Percentiles rank a stretch among this genome's conserved stretches.
Conservation (phyloP, 2,113 vertebrate species). For the Accipiter virgatus region DNA sequence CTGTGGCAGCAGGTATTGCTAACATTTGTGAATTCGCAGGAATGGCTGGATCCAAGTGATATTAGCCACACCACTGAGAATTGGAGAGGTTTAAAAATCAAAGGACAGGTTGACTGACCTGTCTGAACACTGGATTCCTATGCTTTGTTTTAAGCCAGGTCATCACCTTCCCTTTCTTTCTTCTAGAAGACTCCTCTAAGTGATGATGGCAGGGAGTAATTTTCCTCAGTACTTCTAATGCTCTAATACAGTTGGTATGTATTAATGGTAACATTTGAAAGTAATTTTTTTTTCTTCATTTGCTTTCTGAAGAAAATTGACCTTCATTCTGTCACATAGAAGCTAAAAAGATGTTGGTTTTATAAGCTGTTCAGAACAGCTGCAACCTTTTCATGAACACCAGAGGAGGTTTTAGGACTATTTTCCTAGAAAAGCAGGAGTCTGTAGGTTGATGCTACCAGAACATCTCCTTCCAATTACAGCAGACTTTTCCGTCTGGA, state of each 20-base stretch:
- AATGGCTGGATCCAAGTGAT: not conserved
- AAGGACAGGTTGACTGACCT: not conserved
- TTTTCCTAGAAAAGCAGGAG: slow-evolving; percentile 32
- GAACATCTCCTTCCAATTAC: slow-evolving; percentile 37
- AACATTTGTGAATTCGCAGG: not conserved
- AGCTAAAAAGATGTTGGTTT: not conserved
- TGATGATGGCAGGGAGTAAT: not conserved
- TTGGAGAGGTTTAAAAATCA: not conserved
- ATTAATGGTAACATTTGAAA: not conserved
- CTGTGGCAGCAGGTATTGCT: not conserved
- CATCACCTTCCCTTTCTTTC: not conserved
- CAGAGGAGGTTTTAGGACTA: not conserved
- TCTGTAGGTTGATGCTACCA: slow-evolving; percentile 43
- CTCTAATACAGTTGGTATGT: not conserved
- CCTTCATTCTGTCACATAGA: not conserved
- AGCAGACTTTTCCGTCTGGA: slow-evolving; percentile 19
- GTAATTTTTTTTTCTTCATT: not conserved
- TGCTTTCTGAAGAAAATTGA: slow-evolving; percentile 32
- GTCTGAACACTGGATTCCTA: not conserved
- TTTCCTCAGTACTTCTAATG: not conserved
- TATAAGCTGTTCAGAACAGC: not conserved
- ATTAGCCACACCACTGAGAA: not conserved
- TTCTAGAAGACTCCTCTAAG: not conserved
- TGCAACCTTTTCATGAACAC: not conserved
- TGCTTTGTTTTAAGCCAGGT: not conserved